phyloP scores from a whole-genome alignment of 2,888 invertebrate species.

The Prenolepis imparis region DNA sequence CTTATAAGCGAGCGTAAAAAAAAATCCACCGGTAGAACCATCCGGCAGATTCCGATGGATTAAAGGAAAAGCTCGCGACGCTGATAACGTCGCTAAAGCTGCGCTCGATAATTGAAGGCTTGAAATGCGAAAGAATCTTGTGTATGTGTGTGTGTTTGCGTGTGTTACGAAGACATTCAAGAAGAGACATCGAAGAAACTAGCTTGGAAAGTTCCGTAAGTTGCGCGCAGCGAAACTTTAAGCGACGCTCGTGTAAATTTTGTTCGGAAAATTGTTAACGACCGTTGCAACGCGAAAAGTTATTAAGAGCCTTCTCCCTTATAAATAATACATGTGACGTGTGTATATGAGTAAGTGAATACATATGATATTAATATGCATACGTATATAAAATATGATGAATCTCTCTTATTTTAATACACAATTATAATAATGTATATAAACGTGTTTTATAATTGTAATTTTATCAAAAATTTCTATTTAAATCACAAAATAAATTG shows the following conservation, averaged over 20 bases:
- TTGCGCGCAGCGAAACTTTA: slow-evolving; percentile 41
- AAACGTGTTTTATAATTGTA: not conserved
- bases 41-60: slow-evolving; percentile 21
- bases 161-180: slow-evolving; percentile 40
- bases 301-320: slow-evolving; percentile 7
- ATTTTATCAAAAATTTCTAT: not conserved
- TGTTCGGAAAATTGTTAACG: slow-evolving; percentile 49
- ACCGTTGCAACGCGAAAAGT: slow-evolving; percentile 39
- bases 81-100: slow-evolving; percentile 29
- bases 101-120: slow-evolving; percentile 45
- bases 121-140: slow-evolving; percentile 32
- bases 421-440: not conserved
- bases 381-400: not conserved
- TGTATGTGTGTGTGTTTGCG: not conserved
- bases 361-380: not conserved
- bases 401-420: not conserved
- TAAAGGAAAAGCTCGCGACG: slow-evolving; percentile 16
- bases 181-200: slow-evolving; percentile 16
- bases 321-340: not conserved
- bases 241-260: slow-evolving; percentile 24
- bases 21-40: slow-evolving; percentile 29
- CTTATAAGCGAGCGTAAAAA: not conserved
- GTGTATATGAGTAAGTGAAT: not conserved
- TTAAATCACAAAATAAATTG: not conserved
- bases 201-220: slow-evolving; percentile 37